Conservation (phyloP, 2,888 invertebrate species). For the Ophion costatus region DNA sequence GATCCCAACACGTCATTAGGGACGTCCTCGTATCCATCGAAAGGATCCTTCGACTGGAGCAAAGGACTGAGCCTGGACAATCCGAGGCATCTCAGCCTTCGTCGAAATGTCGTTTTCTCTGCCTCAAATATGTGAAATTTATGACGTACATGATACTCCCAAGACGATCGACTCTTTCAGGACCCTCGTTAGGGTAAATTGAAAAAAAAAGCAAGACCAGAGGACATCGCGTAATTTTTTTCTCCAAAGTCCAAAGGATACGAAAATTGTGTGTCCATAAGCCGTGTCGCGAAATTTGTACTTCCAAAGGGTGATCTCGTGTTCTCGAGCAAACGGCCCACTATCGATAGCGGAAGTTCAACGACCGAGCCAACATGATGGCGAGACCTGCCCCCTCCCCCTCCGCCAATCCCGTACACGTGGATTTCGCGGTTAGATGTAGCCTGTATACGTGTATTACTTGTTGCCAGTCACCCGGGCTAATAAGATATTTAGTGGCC, state of each 20-base stretch:
- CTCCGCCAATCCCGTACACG: background rate
- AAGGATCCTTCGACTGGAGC: background rate
- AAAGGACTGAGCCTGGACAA: constrained; percentile 2
- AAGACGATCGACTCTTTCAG: background rate
- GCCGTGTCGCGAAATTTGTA: background rate
- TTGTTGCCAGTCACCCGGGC: constrained; percentile 61
- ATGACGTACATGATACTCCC: background rate
- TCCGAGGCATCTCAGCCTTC: background rate
- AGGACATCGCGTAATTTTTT: background rate
- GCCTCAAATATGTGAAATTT: background rate
- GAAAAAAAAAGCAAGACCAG: background rate
- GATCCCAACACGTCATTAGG: constrained; percentile 21
- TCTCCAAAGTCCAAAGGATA: too few species aligned
- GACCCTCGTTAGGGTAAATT: background rate
- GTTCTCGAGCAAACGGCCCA: background rate
- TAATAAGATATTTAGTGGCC: constrained; percentile 77
- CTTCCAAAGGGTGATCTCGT: background rate
- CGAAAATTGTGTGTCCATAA: background rate
- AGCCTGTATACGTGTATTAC: constrained; percentile 13
- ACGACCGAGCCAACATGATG: background rate
- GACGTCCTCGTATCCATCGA: background rate
- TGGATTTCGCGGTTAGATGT: constrained; percentile 1
- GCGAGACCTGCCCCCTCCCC: background rate
- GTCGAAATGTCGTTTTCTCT: background rate
- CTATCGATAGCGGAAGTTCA: constrained; percentile 21